A percentile compares a stretch with the other conserved stretches of the same genome.
phyloP scores from a whole-genome alignment of 2,113 vertebrate genomes.

The Bujurquina vittata region DNA sequence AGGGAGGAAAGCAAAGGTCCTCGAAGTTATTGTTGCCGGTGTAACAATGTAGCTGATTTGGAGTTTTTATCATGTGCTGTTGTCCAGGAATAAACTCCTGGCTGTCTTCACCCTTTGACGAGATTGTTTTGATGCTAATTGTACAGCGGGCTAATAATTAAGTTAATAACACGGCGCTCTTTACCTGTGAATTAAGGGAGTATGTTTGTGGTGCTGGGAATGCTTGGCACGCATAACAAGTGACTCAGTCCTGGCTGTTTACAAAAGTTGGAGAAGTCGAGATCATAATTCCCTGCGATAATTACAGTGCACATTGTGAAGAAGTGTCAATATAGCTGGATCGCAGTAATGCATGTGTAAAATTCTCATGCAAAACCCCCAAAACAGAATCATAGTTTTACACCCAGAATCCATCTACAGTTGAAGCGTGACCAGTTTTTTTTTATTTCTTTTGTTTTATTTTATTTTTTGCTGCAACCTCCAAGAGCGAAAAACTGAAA shows the following conservation, averaged over 20 bases:
- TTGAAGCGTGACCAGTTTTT: neutral
- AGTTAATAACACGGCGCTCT: constrained; percentile 49
- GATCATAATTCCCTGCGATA: constrained; percentile 5
- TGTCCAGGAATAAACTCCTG: constrained; percentile 33
- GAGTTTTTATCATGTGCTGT: constrained; percentile 62
- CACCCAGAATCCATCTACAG: neutral
- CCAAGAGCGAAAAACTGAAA: neutral
- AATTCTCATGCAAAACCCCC: neutral
- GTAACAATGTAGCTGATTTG: constrained; percentile 61
- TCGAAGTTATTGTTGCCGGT: constrained; percentile 57
- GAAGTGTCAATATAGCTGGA: constrained; percentile 4
- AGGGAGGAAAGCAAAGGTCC: constrained; percentile 46
- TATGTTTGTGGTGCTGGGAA: constrained; percentile 35
- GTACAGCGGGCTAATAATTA: constrained; percentile 60
- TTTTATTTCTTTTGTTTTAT: neutral
- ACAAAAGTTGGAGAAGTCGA: constrained; percentile 25
- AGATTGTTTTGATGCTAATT: constrained; percentile 59
- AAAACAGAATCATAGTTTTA: neutral
- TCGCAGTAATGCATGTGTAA: neutral
- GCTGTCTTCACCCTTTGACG: constrained; percentile 29
- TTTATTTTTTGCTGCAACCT: neutral
- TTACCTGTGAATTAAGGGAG: constrained; percentile 42
- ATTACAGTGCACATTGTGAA: neutral
- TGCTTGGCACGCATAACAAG: neutral
- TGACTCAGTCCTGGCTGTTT: constrained; percentile 37